Evolutionary conservation across 2,888 invertebrate genomes (phyloP), one percentile per base, ranked within the genome.

Genomic region (Chrysodeixis includens): DNA sequence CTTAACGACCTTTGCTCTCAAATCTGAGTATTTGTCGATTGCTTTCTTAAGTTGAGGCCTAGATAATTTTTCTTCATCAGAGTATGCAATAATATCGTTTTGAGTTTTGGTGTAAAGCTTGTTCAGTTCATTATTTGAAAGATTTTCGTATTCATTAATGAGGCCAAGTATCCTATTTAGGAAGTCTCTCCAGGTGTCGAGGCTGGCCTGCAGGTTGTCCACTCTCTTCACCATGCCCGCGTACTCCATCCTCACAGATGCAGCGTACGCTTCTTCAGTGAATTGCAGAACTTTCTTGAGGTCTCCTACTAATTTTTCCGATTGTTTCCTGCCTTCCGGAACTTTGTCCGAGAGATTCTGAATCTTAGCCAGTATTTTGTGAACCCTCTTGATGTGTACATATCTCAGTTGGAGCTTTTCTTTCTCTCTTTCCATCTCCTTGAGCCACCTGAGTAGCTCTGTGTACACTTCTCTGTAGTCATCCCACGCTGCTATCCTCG

Each of bases 131-230:
- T 90, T 74, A 56, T 71, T 92, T 0, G 96, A 96, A 65, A 96
- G 94, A 9, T 95, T 95, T 76, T 97, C 97, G 79, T 97, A 97
- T 59, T 95, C 95, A 10, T 95, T 95, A 8, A 97, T 95, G 0
- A 97, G 92, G 46, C 95, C 95, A 2, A 96, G 93, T 81, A 98
- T 97, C 81, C 97, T 95, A 65, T 96, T 93, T 22, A 98, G 91
- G 90, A 97, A 98, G 82, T 97, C 96, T 69, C 96, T 95, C 98
- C 98, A 98, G 0, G 98, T 98, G 80, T 97, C 96, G 8, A 98
- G 92, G 56, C 97, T 97, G 9, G 98, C 98, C 74, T 97, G 96
- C 16, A 98, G 90, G 86, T 98, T 98, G 53, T 96, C 96, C n/a
- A 98, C 96, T 64, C 98, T 94, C 86, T 98, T 97, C 1, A 95